Base-by-base conservation (phyloP, 2,888 invertebrate genomes). In the Mactromeris polynyma region DNA sequence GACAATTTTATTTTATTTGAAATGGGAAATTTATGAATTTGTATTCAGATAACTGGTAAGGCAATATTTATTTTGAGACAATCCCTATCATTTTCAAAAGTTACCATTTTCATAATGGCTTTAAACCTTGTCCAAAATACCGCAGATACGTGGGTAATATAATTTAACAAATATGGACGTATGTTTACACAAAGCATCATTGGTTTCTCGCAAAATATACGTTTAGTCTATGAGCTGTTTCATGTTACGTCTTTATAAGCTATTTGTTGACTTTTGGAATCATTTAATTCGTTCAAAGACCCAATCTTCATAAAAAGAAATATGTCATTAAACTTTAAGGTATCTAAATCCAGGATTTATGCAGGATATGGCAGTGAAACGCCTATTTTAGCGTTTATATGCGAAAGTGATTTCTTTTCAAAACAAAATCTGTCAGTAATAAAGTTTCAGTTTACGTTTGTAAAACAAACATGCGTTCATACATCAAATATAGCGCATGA, bases 1-100 rank as follows among this genome's bases (percentile, higher is more conserved):
- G 87, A 87, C 83, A 82, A 64, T 88, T 92, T 92, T 88, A 92
- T 90, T 90, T 89, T 89, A 92, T 92, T 90, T 92, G 90, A 89
- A 92, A 91, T 87, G 81, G 80, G 81, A 87, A 91, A 93, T 92
- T 92, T 93, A 93, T 92, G 92, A 91, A 92, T 92, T 88, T 87
- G 82, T 85, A 73, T 88, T 89, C 88, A 91, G 93, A 93, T 92
- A 93, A 91, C 89, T 91, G 90, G 87, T 90, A 90, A 81, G 81
- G 90, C 86, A 90, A 88, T 90, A 88, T 92, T 92, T 89, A 88
- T 87, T 78, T 89, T 89, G 51, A 82, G 51, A 54, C 86, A 73
- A 51, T 86, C 36, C 80, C 33, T 86, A 89, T 86, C 86, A 83
- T 80, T 86, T 80, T 89, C 81, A 89, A 89, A 86, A 89, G 89